These are phyloP conservation scores for Corvus hawaiiensis DNA, from an alignment of 2,113 vertebrate species.

Conservation along the genomic window DNA sequence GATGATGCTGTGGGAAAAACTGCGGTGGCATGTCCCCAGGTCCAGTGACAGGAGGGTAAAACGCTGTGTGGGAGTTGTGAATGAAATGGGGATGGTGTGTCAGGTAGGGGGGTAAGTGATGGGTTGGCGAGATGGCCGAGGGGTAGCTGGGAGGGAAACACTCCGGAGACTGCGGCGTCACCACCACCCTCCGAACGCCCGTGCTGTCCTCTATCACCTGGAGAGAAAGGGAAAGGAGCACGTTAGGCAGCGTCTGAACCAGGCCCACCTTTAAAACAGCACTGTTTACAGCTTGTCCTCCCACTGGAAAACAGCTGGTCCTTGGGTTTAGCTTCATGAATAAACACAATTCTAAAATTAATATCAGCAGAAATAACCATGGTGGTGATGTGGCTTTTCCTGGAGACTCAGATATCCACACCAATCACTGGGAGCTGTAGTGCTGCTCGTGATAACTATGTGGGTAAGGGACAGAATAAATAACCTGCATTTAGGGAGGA, in stretches of 20 bases:
- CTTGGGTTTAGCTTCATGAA: not conserved
- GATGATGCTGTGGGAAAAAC: conserved; percentile 93
- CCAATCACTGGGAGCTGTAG: not conserved
- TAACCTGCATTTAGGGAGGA: conserved; percentile 22
- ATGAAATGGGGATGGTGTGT: conserved; percentile 91
- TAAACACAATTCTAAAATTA: conserved; percentile 34
- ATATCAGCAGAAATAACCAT: not conserved
- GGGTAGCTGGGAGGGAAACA: conserved; percentile 96
- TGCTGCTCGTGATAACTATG: not conserved
- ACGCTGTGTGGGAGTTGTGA: conserved; percentile 90
- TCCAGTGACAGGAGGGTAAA: conserved; percentile 92
- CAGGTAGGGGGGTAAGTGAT: conserved; percentile 92
- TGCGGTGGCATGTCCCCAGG: conserved; percentile 91
- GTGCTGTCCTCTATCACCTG: conserved; percentile 97
- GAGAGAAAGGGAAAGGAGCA: conserved; percentile 6
- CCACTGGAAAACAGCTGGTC: not conserved
- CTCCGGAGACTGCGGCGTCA: conserved; percentile 95
- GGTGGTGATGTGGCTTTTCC: not conserved
- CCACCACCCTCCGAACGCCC: conserved; percentile 93
- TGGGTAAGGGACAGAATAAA: not conserved
- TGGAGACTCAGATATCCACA: not conserved
- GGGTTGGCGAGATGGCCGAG: conserved; percentile 92
- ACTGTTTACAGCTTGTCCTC: not conserved
- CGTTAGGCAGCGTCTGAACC: not conserved
- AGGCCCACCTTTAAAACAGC: not conserved